Evolutionary conservation across 2,888 invertebrate species (phyloP).

Genomic region (Nymphalis c-album): DNA sequence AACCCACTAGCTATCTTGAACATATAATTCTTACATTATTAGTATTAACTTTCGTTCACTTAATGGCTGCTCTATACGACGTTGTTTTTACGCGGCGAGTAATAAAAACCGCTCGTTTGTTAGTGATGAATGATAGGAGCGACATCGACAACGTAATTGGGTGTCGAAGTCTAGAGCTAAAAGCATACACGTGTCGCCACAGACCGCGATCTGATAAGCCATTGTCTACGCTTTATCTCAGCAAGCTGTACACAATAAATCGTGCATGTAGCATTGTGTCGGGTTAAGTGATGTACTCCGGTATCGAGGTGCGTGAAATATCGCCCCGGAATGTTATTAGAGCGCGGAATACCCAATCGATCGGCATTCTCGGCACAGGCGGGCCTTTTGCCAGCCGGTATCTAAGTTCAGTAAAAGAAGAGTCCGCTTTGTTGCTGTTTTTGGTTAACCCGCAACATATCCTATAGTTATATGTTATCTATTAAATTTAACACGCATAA

Average conservation of each 20-base stretch:
- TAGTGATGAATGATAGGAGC: conserved; percentile 68
- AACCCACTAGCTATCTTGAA: background rate
- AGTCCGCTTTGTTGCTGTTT: conserved; percentile 51
- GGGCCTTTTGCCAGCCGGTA: conserved; percentile 42
- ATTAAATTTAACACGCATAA: background rate
- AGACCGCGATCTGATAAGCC: conserved; percentile 66
- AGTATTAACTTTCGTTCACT: conserved; percentile 15
- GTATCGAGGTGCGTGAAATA: conserved; percentile 53
- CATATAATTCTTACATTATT: background rate
- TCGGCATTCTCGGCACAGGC: conserved; percentile 40
- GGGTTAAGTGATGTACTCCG: conserved; percentile 53
- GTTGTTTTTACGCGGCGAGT: conserved; percentile 38
- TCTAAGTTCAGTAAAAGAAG: conserved; percentile 55
- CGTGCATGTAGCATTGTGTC: conserved; percentile 64
- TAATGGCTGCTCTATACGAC: conserved; percentile 14
- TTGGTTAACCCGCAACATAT: conserved; percentile 17
- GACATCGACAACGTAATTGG: conserved; percentile 71
- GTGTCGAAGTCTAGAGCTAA: conserved; percentile 75
- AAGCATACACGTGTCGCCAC: conserved; percentile 75
- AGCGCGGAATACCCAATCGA: conserved; percentile 67
- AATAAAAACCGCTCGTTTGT: conserved; percentile 67
- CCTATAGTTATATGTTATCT: background rate
- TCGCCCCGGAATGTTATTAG: conserved; percentile 72
- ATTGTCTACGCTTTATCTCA: conserved; percentile 76
- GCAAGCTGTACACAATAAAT: conserved; percentile 74